A percentile compares a stretch with the other conserved stretches of the same genome.
Conservation (phyloP, 1,140 invertebrate species). For the Rhyzopertha dominica region DNA sequence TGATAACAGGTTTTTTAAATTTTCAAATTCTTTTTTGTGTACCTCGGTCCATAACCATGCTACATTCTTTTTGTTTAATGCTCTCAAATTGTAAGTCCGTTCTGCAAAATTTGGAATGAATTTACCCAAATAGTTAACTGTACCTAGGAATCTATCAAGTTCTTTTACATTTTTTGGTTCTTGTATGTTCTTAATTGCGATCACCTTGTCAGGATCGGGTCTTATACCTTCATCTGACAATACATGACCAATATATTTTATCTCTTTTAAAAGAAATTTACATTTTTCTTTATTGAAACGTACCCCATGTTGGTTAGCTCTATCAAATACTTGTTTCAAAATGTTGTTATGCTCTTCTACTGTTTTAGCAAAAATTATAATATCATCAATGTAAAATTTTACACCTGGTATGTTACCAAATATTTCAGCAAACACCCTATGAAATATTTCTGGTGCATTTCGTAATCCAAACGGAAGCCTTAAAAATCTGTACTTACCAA, state of each 20-base stretch:
- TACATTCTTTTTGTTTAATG: too few relatives aligned
- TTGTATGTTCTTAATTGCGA: slow-evolving; percentile 28
- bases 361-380: slow-evolving; percentile 35
- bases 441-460: slow-evolving; percentile 44
- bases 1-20: slow-evolving; percentile 34
- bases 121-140: slow-evolving; percentile 36
- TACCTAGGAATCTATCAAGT: slow-evolving; percentile 35
- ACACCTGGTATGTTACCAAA: slow-evolving; percentile 33
- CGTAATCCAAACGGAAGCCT: slow-evolving; percentile 44
- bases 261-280: slow-evolving; percentile 35
- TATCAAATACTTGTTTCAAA: slow-evolving; percentile 26
- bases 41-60: too few relatives aligned
- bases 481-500: slow-evolving; percentile 39
- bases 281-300: slow-evolving; percentile 39
- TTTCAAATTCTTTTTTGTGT: too few relatives aligned
- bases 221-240: not conserved
- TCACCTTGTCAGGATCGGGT: slow-evolving; percentile 15
- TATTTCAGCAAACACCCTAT: slow-evolving; percentile 34
- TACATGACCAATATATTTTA: slow-evolving; percentile 18
- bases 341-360: slow-evolving; percentile 28
- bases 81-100: too few relatives aligned
- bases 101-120: too few relatives aligned
- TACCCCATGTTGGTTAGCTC: slow-evolving; percentile 14
- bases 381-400: slow-evolving; percentile 42
- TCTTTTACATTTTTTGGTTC: slow-evolving; percentile 32